Conservation (phyloP, 2,888 invertebrate species). For the Phasia obesa region DNA sequence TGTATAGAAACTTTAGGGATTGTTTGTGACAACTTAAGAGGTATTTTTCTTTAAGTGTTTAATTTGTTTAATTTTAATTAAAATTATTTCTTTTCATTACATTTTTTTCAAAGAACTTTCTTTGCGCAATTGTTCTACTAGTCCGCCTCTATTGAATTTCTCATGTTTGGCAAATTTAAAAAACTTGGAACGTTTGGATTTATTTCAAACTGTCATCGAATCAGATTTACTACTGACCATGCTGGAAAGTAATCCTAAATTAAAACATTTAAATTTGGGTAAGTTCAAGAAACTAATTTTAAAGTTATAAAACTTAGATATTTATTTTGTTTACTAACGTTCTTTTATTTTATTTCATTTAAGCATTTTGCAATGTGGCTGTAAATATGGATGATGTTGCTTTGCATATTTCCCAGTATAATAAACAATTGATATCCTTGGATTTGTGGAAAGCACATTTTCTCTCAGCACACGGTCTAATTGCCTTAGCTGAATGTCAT, state of each 20-base stretch:
- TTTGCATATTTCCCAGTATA: slow-evolving; percentile 86
- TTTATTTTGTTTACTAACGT: background rate
- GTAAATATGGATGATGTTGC: slow-evolving; percentile 89
- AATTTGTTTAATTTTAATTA: no score
- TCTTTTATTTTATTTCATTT: slow-evolving; percentile 74
- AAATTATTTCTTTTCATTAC: no score
- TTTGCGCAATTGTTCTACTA: slow-evolving; percentile 86
- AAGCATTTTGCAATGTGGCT: slow-evolving; percentile 88
- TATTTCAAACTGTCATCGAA: slow-evolving; percentile 90
- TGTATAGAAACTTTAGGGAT: slow-evolving; percentile 87
- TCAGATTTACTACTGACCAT: slow-evolving; percentile 87
- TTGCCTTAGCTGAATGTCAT: slow-evolving; percentile 87
- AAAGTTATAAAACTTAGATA: background rate
- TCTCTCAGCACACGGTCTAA: slow-evolving; percentile 88
- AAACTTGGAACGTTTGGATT: slow-evolving; percentile 88
- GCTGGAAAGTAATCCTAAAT: slow-evolving; percentile 86
- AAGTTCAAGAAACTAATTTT: slow-evolving; percentile 68
- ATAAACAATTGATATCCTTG: slow-evolving; percentile 87
- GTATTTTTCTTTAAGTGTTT: slow-evolving; percentile 81
- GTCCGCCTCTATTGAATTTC: slow-evolving; percentile 81
- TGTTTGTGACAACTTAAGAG: slow-evolving; percentile 88
- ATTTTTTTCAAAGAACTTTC: slow-evolving; percentile 87
- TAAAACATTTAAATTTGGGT: slow-evolving; percentile 91
- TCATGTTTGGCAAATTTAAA: slow-evolving; percentile 86
- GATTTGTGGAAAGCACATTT: slow-evolving; percentile 94